Evolutionary conservation across 2,888 invertebrate genomes (phyloP), one percentile per base, ranked within the genome.

Genomic region (Miltochrista miniata): DNA sequence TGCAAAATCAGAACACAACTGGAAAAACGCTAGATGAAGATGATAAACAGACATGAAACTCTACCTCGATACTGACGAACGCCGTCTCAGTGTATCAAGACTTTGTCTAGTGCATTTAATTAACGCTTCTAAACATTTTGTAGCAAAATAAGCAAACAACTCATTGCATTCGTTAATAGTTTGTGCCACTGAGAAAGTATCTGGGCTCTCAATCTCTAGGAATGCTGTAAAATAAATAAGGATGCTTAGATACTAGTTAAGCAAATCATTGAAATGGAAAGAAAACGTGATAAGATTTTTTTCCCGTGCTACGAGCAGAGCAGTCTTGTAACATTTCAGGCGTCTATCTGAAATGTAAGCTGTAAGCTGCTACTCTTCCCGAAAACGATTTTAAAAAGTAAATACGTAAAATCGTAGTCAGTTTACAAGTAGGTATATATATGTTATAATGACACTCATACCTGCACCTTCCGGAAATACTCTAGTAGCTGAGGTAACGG

Each of bases 111-210:
- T 96, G 46, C 95, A 93, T 70, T 95, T 95, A 10, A 96, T 95
- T 13, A 97, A 86, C 2, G 96, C 86, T 55, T 96, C 95, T 33
- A 95, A 87, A 56, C 96, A 93, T 82, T 95, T 96, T 44, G 94
- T 94, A 64, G 96, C 96, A 71, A 96, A 97, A 76, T 94, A 95
- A 0, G 95, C 94, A 76, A 96, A 96, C 42, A 97, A 86, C 74
- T 97, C 96, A 76, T 96, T 95, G 68, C 96, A 96, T 74, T 96
- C 96, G 44, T 93, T 94, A 39, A 95, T 93, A 3, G 94, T 86
- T 36, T 92, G 92, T 46, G 76, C 69, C 15, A 95, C 74, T 54
- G 95, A 95, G 63, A 93, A 92, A 29, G 87, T 81, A 36, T 92
- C 89, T 5, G 93, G 92, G 68, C 92, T 93, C 59, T 95, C 94